These are phyloP conservation scores for Marronus borbonicus DNA, from an alignment of 2,888 invertebrate species.

Conservation along the genomic window DNA sequence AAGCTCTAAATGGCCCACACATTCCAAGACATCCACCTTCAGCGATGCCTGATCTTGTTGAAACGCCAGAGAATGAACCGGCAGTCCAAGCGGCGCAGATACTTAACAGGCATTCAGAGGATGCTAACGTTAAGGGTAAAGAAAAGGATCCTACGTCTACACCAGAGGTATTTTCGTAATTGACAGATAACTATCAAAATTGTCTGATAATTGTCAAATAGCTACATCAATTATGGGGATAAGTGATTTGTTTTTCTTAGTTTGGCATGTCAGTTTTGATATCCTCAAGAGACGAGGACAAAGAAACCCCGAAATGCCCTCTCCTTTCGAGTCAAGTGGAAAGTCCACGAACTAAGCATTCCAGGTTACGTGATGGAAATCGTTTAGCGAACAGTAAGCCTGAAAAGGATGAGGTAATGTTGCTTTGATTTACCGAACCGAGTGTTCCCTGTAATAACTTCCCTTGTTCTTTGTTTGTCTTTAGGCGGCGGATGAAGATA, in stretches of 20 bases:
- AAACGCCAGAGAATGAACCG: conserved; percentile 78
- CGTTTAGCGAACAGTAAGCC: conserved; percentile 73
- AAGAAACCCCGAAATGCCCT: conserved; percentile 68
- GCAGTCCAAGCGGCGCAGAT: conserved; percentile 80
- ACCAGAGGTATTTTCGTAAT: conserved; percentile 68
- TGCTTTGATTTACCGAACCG: neutral
- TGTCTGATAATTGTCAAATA: neutral
- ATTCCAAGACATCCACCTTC: conserved; percentile 70
- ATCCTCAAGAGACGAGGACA: conserved; percentile 76
- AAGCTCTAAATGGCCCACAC: conserved; percentile 95
- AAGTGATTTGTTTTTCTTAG: conserved; percentile 58
- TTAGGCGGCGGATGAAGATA: conserved; percentile 80
- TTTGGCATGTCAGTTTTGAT: conserved; percentile 83
- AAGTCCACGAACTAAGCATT: conserved; percentile 62
- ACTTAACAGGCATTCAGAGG: conserved; percentile 74
- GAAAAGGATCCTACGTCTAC: conserved; percentile 68
- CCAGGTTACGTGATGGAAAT: conserved; percentile 65
- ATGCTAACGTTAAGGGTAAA: conserved; percentile 69
- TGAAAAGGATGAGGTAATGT: conserved; percentile 67
- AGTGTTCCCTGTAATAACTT: no score
- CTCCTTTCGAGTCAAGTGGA: conserved; percentile 64
- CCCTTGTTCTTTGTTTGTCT: conserved; percentile 47
- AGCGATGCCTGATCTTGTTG: conserved; percentile 70
- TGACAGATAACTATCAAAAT: no score
- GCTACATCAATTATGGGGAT: no score